phyloP scores from a whole-genome alignment of 2,888 invertebrate species.

The Trissolcus brochymenae region DNA sequence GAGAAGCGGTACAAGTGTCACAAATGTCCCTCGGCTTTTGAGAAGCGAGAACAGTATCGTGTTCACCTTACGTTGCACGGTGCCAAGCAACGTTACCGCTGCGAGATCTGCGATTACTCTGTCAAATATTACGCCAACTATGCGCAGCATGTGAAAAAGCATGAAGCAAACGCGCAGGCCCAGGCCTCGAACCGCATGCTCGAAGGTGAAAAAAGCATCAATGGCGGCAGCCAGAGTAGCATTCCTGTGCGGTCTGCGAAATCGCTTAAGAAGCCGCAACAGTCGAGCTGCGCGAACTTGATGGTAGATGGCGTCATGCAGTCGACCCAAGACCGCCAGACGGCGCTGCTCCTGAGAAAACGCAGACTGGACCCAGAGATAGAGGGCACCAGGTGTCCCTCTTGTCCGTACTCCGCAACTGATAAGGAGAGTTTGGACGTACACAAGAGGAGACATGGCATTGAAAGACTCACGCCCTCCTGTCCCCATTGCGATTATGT shows the following conservation, averaged over 20 bases:
- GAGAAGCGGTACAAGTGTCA: conserved; percentile 89
- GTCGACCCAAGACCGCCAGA: conserved; percentile 72
- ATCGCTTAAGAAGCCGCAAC: conserved; percentile 59
- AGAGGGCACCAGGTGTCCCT: conserved; percentile 65
- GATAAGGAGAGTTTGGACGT: conserved; percentile 70
- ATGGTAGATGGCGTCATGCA: conserved; percentile 44
- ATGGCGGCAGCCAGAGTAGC: background rate
- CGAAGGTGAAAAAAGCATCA: conserved; percentile 69
- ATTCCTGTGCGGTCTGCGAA: conserved; percentile 61
- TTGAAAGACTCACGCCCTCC: conserved; percentile 70
- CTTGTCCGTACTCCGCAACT: conserved; percentile 67
- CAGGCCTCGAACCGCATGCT: conserved; percentile 78
- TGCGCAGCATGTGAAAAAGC: conserved; percentile 88
- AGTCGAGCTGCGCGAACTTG: background rate
- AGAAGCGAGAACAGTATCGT: conserved; percentile 89
- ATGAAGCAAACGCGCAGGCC: conserved; percentile 84
- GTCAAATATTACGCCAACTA: conserved; percentile 91
- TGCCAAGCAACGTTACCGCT: conserved; percentile 88
- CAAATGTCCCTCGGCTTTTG: conserved; percentile 92
- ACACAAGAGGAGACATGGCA: conserved; percentile 71
- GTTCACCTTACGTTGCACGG: conserved; percentile 90
- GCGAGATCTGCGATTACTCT: conserved; percentile 91
- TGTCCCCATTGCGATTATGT: conserved; percentile 73
- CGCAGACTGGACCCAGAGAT: conserved; percentile 58
- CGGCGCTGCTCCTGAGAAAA: conserved; percentile 66